phyloP scores from a whole-genome alignment of 2,113 vertebrate species.

The Helogale parvula region DNA sequence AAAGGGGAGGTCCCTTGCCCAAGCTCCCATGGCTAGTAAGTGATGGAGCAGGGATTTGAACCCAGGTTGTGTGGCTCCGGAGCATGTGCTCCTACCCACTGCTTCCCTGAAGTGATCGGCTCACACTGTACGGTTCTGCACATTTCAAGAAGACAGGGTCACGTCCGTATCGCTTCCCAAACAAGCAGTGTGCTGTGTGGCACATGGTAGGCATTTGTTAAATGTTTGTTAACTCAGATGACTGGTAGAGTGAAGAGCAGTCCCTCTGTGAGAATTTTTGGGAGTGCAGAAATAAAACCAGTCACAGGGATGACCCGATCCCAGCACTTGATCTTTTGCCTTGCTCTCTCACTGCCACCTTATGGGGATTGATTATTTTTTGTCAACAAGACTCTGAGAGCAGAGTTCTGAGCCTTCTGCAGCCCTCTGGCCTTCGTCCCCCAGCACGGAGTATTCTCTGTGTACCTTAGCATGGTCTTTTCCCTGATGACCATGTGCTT shows the following conservation, averaged over 20 bases:
- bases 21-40: background rate
- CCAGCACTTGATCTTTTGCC: background rate
- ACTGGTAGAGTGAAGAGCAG: background rate
- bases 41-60: background rate
- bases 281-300: background rate
- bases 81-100: background rate
- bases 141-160: background rate
- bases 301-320: background rate
- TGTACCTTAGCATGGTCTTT: background rate
- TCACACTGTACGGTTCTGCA: background rate
- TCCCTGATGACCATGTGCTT: background rate
- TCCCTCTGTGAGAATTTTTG: background rate
- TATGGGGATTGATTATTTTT: background rate
- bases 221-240: background rate
- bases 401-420: background rate
- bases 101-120: background rate
- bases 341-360: background rate
- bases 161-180: background rate
- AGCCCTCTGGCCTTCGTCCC: background rate
- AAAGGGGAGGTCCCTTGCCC: background rate
- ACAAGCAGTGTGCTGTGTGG: background rate
- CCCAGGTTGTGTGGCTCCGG: background rate
- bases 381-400: background rate
- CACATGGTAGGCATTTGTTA: background rate
- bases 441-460: background rate